These are phyloP conservation scores for Nanorana parkeri DNA, from an alignment of 2,113 vertebrate genomes.

Conservation along the genomic window DNA sequence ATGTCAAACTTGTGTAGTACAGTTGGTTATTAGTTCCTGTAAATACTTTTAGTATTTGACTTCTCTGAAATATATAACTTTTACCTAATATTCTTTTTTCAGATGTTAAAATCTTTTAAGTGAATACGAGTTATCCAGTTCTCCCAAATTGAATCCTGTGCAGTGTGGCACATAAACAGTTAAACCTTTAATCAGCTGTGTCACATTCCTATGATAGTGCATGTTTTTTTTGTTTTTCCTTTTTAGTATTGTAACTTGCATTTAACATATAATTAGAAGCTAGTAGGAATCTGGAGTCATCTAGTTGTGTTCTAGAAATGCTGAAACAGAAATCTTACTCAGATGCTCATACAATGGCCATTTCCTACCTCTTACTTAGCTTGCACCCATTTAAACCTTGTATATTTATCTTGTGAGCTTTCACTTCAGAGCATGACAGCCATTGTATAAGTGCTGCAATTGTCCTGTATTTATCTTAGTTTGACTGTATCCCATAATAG, in stretches of 20 bases:
- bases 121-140: too few species aligned
- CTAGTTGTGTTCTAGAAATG: background rate
- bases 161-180: too few species aligned
- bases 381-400: background rate
- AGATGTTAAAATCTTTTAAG: too few species aligned
- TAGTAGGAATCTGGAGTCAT: background rate
- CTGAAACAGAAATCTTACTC: background rate
- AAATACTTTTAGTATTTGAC: too few species aligned
- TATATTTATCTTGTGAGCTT: conserved; percentile 8
- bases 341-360: conserved; percentile 19
- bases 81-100: too few species aligned
- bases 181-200: too few species aligned
- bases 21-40: too few species aligned
- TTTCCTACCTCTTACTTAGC: conserved; percentile 32
- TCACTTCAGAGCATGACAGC: conserved; percentile 8
- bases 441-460: conserved; percentile 27
- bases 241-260: background rate
- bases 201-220: conserved; percentile 37
- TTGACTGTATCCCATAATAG: conserved; percentile 69
- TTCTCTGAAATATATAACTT: too few species aligned
- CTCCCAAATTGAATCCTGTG: too few species aligned
- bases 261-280: conserved; percentile 17
- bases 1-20: too few species aligned
- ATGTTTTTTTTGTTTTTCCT: too few species aligned
- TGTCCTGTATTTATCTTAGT: conserved; percentile 22